These are phyloP conservation scores for Phrynocephalus guinanensis DNA, from an alignment of 2,797 vertebrate species.

Conservation along the genomic window DNA sequence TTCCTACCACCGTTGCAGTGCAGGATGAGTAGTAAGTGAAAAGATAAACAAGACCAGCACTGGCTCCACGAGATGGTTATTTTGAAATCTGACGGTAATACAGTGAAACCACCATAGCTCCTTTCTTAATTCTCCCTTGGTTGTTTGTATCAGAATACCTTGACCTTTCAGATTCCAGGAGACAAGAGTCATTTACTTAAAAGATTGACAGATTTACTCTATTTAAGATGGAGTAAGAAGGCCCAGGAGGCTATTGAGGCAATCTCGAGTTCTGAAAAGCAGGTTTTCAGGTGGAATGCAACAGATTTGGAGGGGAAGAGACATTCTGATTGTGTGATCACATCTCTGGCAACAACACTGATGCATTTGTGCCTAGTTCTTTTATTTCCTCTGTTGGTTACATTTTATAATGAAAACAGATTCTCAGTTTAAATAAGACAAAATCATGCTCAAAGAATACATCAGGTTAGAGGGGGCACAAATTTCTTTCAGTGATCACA, in stretches of 20 bases:
- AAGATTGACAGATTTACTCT: slow-evolving; percentile 19
- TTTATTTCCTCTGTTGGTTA: background rate
- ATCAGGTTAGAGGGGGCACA: background rate
- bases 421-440: background rate
- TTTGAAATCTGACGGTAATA: background rate
- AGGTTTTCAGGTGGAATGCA: slow-evolving; percentile 12
- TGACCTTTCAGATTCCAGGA: slow-evolving; percentile 26
- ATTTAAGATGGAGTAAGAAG: slow-evolving; percentile 19
- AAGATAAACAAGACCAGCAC: background rate
- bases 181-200: slow-evolving; percentile 42
- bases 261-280: slow-evolving; percentile 23
- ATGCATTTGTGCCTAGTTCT: background rate
- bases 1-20: background rate
- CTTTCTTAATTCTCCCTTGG: slow-evolving; percentile 10
- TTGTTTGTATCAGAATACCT: slow-evolving; percentile 26
- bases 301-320: background rate
- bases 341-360: slow-evolving; percentile 1
- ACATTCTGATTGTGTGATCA: background rate
- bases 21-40: background rate
- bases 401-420: background rate
- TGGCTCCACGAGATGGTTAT: slow-evolving; percentile 11
- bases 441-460: background rate
- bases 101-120: background rate
- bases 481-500: background rate
- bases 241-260: slow-evolving; percentile 11